Conservation (phyloP, 53 echinoderm and acorn worm species). For the Astropecten irregularis region DNA sequence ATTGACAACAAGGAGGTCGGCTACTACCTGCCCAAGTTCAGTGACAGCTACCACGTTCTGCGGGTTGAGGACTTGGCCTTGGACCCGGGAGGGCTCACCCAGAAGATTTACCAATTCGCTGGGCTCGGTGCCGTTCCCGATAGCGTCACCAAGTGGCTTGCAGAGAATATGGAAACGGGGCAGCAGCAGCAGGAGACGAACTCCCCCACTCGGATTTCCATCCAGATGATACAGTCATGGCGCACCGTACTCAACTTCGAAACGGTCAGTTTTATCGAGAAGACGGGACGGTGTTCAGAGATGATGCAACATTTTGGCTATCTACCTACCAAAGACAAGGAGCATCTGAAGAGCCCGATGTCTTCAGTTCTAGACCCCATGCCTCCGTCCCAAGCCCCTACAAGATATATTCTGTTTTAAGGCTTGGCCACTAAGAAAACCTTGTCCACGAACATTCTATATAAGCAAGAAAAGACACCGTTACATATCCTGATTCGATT, state of each 20-base stretch:
- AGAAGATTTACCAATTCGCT: neutral
- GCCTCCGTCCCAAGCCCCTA: too few species aligned
- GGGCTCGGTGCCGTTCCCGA: neutral
- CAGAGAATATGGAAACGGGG: neutral
- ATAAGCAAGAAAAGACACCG: too few species aligned
- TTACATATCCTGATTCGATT: too few species aligned
- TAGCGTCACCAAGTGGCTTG: neutral
- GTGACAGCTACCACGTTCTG: neutral
- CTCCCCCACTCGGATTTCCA: conserved; percentile 23
- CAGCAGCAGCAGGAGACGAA: neutral
- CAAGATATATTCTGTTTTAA: too few species aligned
- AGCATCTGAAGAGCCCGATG: neutral
- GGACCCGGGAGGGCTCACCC: neutral
- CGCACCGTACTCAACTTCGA: neutral
- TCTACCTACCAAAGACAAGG: conserved; percentile 9
- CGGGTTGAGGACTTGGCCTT: neutral
- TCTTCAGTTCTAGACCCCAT: neutral
- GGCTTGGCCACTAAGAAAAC: too few species aligned
- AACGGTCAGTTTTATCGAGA: neutral
- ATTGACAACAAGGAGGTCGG: neutral
- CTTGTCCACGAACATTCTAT: too few species aligned
- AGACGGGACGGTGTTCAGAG: conserved; percentile 61
- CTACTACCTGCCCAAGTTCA: neutral
- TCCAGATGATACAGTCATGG: conserved; percentile 11
- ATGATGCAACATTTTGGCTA: conserved; percentile 75